phyloP scores from a whole-genome alignment of 2,888 invertebrate genomes.

The Drosophila paranaensis region DNA sequence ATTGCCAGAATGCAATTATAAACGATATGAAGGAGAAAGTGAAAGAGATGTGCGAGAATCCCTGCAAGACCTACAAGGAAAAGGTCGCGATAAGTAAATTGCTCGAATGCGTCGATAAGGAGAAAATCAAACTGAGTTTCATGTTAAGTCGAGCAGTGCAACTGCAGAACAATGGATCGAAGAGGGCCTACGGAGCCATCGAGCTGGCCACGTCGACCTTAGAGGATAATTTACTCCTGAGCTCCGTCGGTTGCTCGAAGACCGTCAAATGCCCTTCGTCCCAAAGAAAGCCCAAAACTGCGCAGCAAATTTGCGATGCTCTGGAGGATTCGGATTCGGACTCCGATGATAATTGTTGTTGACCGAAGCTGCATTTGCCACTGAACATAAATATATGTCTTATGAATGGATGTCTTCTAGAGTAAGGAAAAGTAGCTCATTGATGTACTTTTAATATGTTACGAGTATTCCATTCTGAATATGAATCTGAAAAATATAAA shows the following conservation, averaged over 20 bases:
- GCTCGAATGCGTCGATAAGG: constrained; percentile 67
- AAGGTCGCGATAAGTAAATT: constrained; percentile 63
- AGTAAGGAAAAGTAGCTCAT: not conserved
- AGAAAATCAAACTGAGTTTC: constrained; percentile 68
- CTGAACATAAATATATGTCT: not conserved
- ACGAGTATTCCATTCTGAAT: not conserved
- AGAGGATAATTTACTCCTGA: not conserved
- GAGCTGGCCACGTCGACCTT: constrained; percentile 66
- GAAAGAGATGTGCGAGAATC: constrained; percentile 25
- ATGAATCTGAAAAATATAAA: not conserved
- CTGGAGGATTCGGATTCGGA: constrained; percentile 21
- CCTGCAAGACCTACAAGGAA: constrained; percentile 65
- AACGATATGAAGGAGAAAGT: constrained; percentile 15
- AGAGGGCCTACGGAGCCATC: constrained; percentile 65
- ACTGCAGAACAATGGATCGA: constrained; percentile 79
- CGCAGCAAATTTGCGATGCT: constrained; percentile 40
- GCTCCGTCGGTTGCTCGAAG: not conserved
- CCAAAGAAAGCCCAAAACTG: not conserved
- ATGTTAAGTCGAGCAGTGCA: constrained; percentile 71
- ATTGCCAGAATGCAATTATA: constrained; percentile 39
- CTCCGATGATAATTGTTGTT: constrained; percentile 11
- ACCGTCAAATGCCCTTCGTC: not conserved
- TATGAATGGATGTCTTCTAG: not conserved
- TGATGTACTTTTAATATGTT: not conserved
- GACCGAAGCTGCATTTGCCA: no score